phyloP scores from a whole-genome alignment of 2,888 invertebrate species.

The Netelia fuscicornis region DNA sequence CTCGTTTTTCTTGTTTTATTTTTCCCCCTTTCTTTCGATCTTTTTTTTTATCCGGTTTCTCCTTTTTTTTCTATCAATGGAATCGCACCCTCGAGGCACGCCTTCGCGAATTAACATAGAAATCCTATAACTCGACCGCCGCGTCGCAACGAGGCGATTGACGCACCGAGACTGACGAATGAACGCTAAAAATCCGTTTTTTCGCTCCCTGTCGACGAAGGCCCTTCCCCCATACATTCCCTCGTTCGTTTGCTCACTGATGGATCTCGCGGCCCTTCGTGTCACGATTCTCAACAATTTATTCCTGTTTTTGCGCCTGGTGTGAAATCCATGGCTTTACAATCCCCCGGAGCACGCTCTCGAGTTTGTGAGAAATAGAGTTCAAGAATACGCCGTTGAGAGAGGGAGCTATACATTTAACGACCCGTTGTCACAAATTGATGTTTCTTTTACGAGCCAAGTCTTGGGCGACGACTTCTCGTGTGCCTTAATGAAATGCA shows the following conservation, averaged over 20 bases:
- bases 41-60: slow-evolving; percentile 6
- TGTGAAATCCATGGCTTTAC: slow-evolving; percentile 5
- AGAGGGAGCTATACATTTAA: slow-evolving; percentile 47
- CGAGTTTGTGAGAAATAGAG: background rate
- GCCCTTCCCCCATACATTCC: background rate
- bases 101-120: slow-evolving; percentile 62
- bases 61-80: slow-evolving; percentile 50
- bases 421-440: slow-evolving; percentile 62
- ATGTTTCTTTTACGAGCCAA: slow-evolving; percentile 58
- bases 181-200: slow-evolving; percentile 40
- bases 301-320: slow-evolving; percentile 11
- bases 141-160: slow-evolving; percentile 53
- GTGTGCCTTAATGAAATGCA: slow-evolving; percentile 51
- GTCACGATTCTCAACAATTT: slow-evolving; percentile 9
- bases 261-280: background rate
- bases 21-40: background rate
- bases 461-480: slow-evolving; percentile 31
- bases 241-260: slow-evolving; percentile 23
- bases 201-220: background rate
- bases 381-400: slow-evolving; percentile 10
- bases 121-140: slow-evolving; percentile 57
- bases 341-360: background rate
- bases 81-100: slow-evolving; percentile 51
- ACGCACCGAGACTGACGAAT: slow-evolving; percentile 58
- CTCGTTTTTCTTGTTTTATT: slow-evolving; percentile 21